A percentile compares a stretch with the other conserved stretches of the same genome.
Conservation (phyloP, 2,888 invertebrate genomes). For the Nemotelus pantherinus region DNA sequence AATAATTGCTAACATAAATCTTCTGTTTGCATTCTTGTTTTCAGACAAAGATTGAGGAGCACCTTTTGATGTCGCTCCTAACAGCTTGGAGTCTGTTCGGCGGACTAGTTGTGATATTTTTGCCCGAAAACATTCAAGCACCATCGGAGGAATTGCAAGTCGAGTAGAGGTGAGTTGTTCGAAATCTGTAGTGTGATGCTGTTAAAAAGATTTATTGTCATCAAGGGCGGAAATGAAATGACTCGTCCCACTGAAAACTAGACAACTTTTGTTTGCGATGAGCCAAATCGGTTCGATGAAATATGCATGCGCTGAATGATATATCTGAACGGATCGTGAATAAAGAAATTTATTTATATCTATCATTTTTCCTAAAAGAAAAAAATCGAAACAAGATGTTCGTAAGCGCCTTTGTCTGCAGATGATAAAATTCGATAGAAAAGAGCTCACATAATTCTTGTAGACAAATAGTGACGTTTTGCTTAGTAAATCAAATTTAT, state of each 20-base stretch:
- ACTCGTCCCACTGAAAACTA: neutral
- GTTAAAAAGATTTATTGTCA: constrained; percentile 9
- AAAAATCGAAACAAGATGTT: too few species aligned
- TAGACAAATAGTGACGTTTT: too few species aligned
- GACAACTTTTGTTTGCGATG: too few species aligned
- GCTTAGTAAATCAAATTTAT: too few species aligned
- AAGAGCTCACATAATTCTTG: too few species aligned
- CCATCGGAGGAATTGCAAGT: constrained; percentile 45
- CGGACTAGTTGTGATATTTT: constrained; percentile 75
- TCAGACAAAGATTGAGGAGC: constrained; percentile 73
- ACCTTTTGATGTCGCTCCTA: constrained; percentile 76
- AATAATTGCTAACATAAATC: constrained; percentile 29
- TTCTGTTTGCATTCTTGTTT: constrained; percentile 53
- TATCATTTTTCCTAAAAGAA: too few species aligned
- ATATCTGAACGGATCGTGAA: too few species aligned
- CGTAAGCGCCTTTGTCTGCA: too few species aligned
- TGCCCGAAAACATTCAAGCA: constrained; percentile 76
- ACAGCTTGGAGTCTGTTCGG: constrained; percentile 76
- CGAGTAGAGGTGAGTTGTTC: constrained; percentile 50
- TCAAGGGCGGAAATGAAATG: neutral
- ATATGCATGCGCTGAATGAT: too few species aligned
- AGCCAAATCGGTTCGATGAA: too few species aligned
- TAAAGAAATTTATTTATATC: too few species aligned
- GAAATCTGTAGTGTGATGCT: neutral
- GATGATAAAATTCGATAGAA: too few species aligned